Conservation (phyloP, 2,113 vertebrate species). For the Danionella cerebrum region DNA sequence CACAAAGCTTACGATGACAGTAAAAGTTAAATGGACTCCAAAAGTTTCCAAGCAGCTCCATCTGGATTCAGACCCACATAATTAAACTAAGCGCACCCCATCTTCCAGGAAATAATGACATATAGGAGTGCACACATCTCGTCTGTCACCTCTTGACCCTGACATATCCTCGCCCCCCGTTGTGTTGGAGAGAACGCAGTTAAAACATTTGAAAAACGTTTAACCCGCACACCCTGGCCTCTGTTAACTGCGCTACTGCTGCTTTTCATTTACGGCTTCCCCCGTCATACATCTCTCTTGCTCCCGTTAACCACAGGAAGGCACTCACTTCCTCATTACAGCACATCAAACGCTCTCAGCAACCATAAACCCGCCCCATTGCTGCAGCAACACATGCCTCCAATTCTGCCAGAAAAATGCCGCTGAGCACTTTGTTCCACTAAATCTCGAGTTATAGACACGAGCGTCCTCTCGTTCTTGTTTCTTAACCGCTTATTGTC, state of each 20-base stretch:
- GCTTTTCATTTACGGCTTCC: conserved; percentile 38
- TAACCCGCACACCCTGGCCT: conserved; percentile 25
- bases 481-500: not conserved
- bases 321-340: conserved; percentile 85
- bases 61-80: not conserved
- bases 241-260: conserved; percentile 31
- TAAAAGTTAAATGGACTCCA: conserved; percentile 13
- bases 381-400: conserved; percentile 79
- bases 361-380: conserved; percentile 78
- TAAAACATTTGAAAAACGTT: conserved; percentile 22
- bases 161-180: conserved; percentile 17
- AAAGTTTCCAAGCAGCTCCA: conserved; percentile 6
- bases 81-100: conserved; percentile 9
- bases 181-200: conserved; percentile 3
- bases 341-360: conserved; percentile 77
- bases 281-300: conserved; percentile 14
- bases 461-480: not conserved
- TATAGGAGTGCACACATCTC: conserved; percentile 25
- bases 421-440: not conserved
- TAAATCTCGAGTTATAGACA: conserved; percentile 23
- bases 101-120: conserved; percentile 23
- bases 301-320: conserved; percentile 63
- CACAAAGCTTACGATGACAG: conserved; percentile 13
- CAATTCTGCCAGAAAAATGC: conserved; percentile 66
- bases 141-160: conserved; percentile 16